Evolutionary conservation across 2,113 vertebrate species (phyloP).

Genomic region (Dromaius novaehollandiae): DNA sequence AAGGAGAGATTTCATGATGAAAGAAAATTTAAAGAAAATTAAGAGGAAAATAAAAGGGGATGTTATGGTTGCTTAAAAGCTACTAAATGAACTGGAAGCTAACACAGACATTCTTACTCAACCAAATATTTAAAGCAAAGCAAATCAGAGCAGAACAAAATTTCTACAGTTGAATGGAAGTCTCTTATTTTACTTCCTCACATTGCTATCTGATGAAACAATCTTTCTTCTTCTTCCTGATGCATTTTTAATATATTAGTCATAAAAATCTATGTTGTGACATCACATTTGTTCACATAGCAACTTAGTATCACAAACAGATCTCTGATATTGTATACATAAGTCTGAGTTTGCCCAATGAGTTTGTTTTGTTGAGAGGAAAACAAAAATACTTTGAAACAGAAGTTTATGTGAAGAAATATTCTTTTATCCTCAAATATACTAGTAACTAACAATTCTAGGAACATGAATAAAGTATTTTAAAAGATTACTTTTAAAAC

Average conservation of each 20-base stretch:
- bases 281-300: slow-evolving; percentile 72
- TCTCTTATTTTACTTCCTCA: slow-evolving; percentile 35
- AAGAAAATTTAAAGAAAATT: slow-evolving; percentile 5
- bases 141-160: slow-evolving; percentile 18
- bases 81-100: slow-evolving; percentile 29
- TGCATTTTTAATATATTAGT: slow-evolving; percentile 69
- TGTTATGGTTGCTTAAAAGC: slow-evolving; percentile 7
- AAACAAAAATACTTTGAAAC: slow-evolving; percentile 46
- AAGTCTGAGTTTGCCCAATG: slow-evolving; percentile 53
- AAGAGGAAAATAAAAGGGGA: slow-evolving; percentile 11
- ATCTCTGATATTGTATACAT: slow-evolving; percentile 43
- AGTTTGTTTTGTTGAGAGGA: slow-evolving; percentile 57
- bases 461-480: slow-evolving; percentile 36
- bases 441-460: slow-evolving; percentile 49
- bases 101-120: not conserved
- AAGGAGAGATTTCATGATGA: not conserved
- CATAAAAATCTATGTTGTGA: slow-evolving; percentile 67
- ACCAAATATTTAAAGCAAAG: slow-evolving; percentile 38
- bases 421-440: slow-evolving; percentile 11
- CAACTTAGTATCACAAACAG: slow-evolving; percentile 63
- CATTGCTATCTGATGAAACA: slow-evolving; percentile 17
- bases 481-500: slow-evolving; percentile 41
- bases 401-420: slow-evolving; percentile 33
- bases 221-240: slow-evolving; percentile 52
- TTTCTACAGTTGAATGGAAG: slow-evolving; percentile 16